phyloP scores from a whole-genome alignment of 2,888 invertebrate genomes.

The Pantelozetes paolii region DNA sequence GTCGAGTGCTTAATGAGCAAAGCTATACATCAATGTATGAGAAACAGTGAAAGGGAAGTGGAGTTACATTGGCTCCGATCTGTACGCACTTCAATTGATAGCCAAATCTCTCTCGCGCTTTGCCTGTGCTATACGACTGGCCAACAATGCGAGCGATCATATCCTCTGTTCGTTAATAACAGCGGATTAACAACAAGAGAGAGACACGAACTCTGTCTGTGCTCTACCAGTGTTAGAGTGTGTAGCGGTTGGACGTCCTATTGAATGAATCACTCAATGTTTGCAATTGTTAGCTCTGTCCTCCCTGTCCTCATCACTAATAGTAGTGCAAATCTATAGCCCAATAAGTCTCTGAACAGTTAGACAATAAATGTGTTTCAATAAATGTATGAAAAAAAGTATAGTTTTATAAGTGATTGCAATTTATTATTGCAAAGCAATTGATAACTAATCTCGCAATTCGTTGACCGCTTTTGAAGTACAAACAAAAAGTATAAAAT shows the following conservation, averaged over 20 bases:
- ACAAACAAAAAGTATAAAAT: too few relatives aligned
- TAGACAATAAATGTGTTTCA: too few relatives aligned
- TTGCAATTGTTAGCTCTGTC: neutral
- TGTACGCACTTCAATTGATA: neutral
- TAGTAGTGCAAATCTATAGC: too few relatives aligned
- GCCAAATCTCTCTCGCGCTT: neutral
- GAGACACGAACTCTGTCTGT: neutral
- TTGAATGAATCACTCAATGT: slow-evolving; percentile 3
- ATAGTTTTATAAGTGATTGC: slow-evolving; percentile 4
- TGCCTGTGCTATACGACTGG: neutral
- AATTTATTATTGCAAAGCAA: slow-evolving; percentile 9
- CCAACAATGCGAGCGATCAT: slow-evolving; percentile 21
- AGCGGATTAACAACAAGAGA: slow-evolving; percentile 19
- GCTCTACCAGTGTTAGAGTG: slow-evolving; percentile 6
- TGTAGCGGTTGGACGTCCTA: slow-evolving; percentile 24
- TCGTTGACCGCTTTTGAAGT: neutral
- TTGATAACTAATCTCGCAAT: slow-evolving; percentile 16
- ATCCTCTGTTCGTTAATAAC: slow-evolving; percentile 16
- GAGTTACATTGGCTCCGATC: neutral
- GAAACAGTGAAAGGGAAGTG: too few relatives aligned
- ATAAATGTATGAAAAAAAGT: too few relatives aligned
- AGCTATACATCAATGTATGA: neutral
- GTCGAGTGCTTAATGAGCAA: slow-evolving; percentile 1
- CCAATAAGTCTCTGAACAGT: too few relatives aligned
- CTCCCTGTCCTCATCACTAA: neutral